Base-by-base conservation (phyloP, 2,113 vertebrate species). In the Bujurquina vittata region DNA sequence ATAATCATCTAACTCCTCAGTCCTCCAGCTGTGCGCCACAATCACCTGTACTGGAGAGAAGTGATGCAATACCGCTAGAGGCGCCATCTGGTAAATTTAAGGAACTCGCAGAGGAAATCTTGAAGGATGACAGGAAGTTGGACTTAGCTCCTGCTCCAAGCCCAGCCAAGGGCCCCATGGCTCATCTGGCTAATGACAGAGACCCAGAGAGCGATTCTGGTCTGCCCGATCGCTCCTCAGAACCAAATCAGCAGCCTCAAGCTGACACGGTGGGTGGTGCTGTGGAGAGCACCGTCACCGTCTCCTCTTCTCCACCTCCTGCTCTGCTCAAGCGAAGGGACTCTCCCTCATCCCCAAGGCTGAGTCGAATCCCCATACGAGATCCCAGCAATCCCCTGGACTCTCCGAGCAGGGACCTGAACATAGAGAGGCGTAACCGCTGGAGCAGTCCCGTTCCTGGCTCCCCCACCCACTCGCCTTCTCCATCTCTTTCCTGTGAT, bases 281-380 rank as follows among this genome's bases (percentile, higher is more conserved):
- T 3, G 76, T 91, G 26, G 93, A 95, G 81, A 93, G 88, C 80
- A 88, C 85, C 0, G 91, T 90, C 62, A 90, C 91, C 0, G 91
- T 91, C 17, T 93, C 92, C 55, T 90, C 91, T 43, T 92, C 92
- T 5, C 88, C 93, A 1, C 91, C 94, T 3, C 92, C 94, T 0
- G 84, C 87, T 43, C 77, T 88, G 2, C 85, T 92, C 15, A 85
- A 89, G 31, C 84, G 81, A 12, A 91, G 87, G 85, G 95, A 96
- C 63, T 92, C 92, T 9, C 88, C 91, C 10, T 89, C 40, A 2
- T 94, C 96, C 57, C 96, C 96, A 14, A 96, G 96, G 88, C 94
- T 97, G 56, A 99, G 98, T 86, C 96, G 97, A 72, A 99, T 99
- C 88, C 98, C 98, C 3, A 94, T 98, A 43, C 95, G 98, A 90